These are phyloP conservation scores for Serinus canaria DNA, from an alignment of 2,113 vertebrate genomes.

Conservation along the genomic window DNA sequence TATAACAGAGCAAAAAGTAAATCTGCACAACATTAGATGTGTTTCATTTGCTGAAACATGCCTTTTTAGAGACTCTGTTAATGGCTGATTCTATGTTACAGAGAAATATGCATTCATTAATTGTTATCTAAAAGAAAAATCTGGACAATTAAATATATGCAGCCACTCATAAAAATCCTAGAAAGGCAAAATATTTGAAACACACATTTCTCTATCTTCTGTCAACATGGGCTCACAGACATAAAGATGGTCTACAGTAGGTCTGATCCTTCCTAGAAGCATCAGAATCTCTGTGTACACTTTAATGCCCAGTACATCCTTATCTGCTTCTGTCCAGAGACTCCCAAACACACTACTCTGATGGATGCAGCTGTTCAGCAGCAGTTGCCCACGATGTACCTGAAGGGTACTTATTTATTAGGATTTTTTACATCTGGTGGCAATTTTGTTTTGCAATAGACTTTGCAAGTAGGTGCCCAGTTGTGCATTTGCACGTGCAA, in stretches of 20 bases:
- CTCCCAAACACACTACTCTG: background rate
- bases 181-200: background rate
- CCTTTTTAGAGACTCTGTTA: background rate
- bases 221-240: background rate
- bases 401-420: background rate
- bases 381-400: background rate
- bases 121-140: background rate
- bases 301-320: background rate
- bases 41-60: background rate
- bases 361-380: background rate
- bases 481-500: fast-evolving
- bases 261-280: background rate
- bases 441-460: background rate
- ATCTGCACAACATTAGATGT: background rate
- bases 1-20: background rate
- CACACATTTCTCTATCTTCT: background rate
- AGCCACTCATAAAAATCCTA: background rate
- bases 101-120: background rate
- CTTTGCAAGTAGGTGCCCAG: background rate
- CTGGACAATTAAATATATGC: background rate
- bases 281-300: background rate
- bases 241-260: background rate
- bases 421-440: background rate
- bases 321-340: background rate
- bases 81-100: background rate